Evolutionary conservation across 1,140 invertebrate genomes (phyloP).

Genomic region (Drosophila pachea): DNA sequence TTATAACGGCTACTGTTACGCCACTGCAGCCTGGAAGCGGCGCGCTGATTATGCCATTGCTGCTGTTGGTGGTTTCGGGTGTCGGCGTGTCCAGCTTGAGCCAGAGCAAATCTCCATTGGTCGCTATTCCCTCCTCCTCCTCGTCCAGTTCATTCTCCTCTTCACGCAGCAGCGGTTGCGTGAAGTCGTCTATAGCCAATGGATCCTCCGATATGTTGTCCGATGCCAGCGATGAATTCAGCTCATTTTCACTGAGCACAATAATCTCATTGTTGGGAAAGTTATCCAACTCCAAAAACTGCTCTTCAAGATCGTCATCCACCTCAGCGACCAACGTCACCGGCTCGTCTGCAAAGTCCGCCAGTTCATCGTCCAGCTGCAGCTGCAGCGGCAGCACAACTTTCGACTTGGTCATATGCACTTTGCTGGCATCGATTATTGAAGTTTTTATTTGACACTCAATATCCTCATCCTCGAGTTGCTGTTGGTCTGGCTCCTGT

Average conservation of each 20-base stretch:
- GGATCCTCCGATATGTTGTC: slow-evolving; percentile 71
- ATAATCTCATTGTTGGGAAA: slow-evolving; percentile 72
- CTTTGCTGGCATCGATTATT: slow-evolving; percentile 67
- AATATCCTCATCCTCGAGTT: slow-evolving; percentile 57
- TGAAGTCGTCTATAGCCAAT: slow-evolving; percentile 65
- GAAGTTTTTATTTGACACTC: slow-evolving; percentile 72
- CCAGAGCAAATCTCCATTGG: slow-evolving; percentile 59
- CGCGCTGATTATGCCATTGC: slow-evolving; percentile 3
- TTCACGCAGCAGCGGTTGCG: slow-evolving; percentile 27
- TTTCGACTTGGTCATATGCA: slow-evolving; percentile 57
- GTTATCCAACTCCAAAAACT: slow-evolving; percentile 48
- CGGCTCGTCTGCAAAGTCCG: slow-evolving; percentile 41
- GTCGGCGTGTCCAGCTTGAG: slow-evolving; percentile 43
- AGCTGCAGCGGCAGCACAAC: slow-evolving; percentile 34
- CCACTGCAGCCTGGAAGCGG: slow-evolving; percentile 70
- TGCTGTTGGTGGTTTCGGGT: slow-evolving; percentile 3
- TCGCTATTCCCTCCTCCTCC: slow-evolving; percentile 54
- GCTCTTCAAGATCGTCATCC: slow-evolving; percentile 60
- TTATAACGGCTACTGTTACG: neutral
- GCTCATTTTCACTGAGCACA: slow-evolving; percentile 59
- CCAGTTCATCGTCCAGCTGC: slow-evolving; percentile 51
- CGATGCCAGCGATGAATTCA: slow-evolving; percentile 63
- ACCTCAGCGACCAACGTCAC: slow-evolving; percentile 18
- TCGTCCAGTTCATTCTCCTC: slow-evolving; percentile 56
- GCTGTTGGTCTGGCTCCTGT: neutral